Evolutionary conservation across 2,113 vertebrate genomes (phyloP).

Genomic region (Gadus macrocephalus): DNA sequence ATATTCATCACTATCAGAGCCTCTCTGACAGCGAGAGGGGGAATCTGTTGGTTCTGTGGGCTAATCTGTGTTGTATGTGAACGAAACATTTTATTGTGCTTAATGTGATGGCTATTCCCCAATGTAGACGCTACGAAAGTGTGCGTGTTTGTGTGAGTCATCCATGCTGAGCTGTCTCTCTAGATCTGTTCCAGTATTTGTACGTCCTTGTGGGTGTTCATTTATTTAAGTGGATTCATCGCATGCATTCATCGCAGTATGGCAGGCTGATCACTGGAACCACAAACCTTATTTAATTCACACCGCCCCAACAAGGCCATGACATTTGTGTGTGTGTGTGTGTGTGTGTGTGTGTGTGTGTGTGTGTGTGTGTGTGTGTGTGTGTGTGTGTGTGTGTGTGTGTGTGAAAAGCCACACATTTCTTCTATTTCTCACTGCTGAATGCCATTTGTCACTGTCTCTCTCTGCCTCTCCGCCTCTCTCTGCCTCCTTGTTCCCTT

Average conservation of each 20-base stretch:
- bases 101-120: no score
- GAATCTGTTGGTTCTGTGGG: no score
- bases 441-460: slow-evolving; percentile 48
- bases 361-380: slow-evolving; percentile 7
- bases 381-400: slow-evolving; percentile 5
- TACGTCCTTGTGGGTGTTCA: background rate
- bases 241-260: slow-evolving; percentile 5
- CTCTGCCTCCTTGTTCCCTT: slow-evolving; percentile 6
- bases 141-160: no score
- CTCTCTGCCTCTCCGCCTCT: slow-evolving; percentile 1
- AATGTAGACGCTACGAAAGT: no score
- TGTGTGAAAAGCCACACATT: slow-evolving; percentile 2
- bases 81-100: no score
- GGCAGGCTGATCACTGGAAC: slow-evolving; percentile 33
- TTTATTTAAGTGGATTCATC: slow-evolving; percentile 32
- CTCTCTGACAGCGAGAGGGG: no score
- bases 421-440: slow-evolving; percentile 31
- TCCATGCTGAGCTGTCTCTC: no score
- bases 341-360: background rate
- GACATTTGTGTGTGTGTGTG: slow-evolving; percentile 3
- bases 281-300: slow-evolving; percentile 33
- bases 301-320: slow-evolving; percentile 21
- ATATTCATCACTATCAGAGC: no score
- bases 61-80: no score
- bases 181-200: no score